These are phyloP conservation scores for Dolichopus griseipennis DNA, from an alignment of 2,888 invertebrate species.

Conservation along the genomic window DNA sequence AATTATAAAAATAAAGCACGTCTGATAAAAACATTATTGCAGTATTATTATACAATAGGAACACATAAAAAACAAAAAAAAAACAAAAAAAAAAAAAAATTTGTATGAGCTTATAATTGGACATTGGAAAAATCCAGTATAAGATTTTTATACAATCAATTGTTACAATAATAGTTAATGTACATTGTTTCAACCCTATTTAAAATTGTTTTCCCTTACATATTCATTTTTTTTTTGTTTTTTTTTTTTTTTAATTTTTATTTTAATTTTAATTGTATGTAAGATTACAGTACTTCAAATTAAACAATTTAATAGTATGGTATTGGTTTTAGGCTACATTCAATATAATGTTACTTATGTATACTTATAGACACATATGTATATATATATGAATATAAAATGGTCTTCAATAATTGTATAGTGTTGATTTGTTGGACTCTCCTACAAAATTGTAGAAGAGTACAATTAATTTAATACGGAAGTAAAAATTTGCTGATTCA, in stretches of 20 bases:
- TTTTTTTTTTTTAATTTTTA: too few species aligned
- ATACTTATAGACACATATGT: too few species aligned
- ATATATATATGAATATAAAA: too few species aligned
- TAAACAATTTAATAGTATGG: neutral
- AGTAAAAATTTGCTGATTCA: constrained; percentile 2
- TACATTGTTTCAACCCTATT: neutral
- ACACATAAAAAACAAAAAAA: neutral
- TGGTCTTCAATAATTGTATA: neutral
- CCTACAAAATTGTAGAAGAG: neutral
- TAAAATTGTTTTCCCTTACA: neutral
- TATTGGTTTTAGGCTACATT: too few species aligned
- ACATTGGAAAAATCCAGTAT: neutral
- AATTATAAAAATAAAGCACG: neutral
- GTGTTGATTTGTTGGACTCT: neutral
- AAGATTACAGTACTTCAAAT: neutral
- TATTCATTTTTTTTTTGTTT: too few species aligned
- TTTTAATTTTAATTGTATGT: neutral
- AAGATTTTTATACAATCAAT: neutral
- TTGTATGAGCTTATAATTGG: neutral
- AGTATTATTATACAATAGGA: neutral
- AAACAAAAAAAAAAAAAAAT: neutral
- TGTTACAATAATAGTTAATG: neutral
- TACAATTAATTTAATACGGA: neutral
- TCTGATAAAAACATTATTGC: neutral
- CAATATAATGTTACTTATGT: too few species aligned